Evolutionary conservation across 2,888 invertebrate genomes (phyloP), one percentile per base, ranked within the genome.

Genomic region (Drepanosiphum platanoidis): DNA sequence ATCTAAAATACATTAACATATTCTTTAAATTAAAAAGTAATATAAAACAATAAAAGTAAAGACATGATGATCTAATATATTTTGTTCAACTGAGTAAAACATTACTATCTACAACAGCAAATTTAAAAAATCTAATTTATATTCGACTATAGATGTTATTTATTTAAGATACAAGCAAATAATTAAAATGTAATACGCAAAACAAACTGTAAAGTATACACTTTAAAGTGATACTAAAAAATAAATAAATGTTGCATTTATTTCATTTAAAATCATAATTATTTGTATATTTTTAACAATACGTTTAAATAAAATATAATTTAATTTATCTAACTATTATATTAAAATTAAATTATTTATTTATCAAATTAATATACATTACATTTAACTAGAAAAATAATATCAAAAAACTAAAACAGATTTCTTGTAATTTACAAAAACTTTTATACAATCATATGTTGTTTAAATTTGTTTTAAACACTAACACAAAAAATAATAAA

Each of bases 1-100:
- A 75, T 75, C 84, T 75, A 84, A 83, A 81, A 72, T 68, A 3
- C 39, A 61, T 81, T 39, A 61, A 81, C 61, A 81, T 72, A 61
- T 71, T 71, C 39, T 32, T 8, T 81, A 58, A 61, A 30, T 81
- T 30, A n/a, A n/a, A n/a, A n/a, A n/a, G n/a, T n/a, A n/a, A n/a
- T n/a, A n/a, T n/a, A n/a, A n/a, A 9, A 61, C 61, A 11, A 70
- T 0, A 42, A 58, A 70, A 36, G 13, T 68, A 68, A 68, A n/a
- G n/a, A n/a, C n/a, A n/a, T n/a, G n/a, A n/a, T 52, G 52, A 18
- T 1, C 5, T 18, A 34, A 3, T 68, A 80, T 18, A 52, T 22
- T n/a, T 34, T 58, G 58, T 34, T n/a, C 7, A 80, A 70, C 68
- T 52, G 52, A 46, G 9, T 52, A 30, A 27, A 70, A 30, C 7